Percentiles rank a stretch among this genome's conserved stretches.
Conservation (phyloP, 2,888 invertebrate genomes). For the Linnaemya vulpina region DNA sequence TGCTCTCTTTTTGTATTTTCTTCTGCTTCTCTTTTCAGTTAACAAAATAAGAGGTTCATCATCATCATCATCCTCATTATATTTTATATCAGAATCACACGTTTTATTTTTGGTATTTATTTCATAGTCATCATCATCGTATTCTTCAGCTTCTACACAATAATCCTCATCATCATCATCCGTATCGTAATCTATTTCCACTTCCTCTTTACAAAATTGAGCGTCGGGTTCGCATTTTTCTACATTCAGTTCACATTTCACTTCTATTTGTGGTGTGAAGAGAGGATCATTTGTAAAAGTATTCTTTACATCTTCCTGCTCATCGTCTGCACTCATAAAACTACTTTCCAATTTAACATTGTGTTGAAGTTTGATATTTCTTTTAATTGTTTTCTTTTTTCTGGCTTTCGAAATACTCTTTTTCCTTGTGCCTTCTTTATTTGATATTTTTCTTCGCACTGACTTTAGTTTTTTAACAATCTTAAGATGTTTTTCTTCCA, state of each 20-base stretch:
- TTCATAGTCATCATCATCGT: constrained; percentile 40
- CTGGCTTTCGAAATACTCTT: constrained; percentile 7
- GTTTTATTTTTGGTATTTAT: constrained; percentile 3
- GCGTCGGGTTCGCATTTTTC: not conserved
- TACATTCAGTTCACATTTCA: constrained; percentile 39
- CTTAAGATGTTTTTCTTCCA: constrained; percentile 45
- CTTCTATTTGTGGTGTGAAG: constrained; percentile 25
- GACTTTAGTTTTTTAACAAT: constrained; percentile 10
- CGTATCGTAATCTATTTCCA: constrained; percentile 27
- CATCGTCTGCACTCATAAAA: not conserved
- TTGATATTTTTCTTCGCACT: constrained; percentile 17
- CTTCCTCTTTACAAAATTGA: constrained; percentile 7
- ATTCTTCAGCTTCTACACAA: constrained; percentile 18
- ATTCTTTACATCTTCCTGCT: constrained; percentile 5
- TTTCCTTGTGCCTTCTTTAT: not conserved
- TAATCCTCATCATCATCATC: constrained; percentile 29
- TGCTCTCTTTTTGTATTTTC: constrained; percentile 31
- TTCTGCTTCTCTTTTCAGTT: not conserved
- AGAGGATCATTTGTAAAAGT: constrained; percentile 27
- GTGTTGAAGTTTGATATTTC: not conserved
- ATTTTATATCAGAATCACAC: not conserved
- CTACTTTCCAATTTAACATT: constrained; percentile 6
- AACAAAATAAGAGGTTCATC: constrained; percentile 56
- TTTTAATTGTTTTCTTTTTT: constrained; percentile 8
- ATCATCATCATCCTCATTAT: constrained; percentile 48